Conservation (phyloP, 2,888 invertebrate species). For the Belgica antarctica region DNA sequence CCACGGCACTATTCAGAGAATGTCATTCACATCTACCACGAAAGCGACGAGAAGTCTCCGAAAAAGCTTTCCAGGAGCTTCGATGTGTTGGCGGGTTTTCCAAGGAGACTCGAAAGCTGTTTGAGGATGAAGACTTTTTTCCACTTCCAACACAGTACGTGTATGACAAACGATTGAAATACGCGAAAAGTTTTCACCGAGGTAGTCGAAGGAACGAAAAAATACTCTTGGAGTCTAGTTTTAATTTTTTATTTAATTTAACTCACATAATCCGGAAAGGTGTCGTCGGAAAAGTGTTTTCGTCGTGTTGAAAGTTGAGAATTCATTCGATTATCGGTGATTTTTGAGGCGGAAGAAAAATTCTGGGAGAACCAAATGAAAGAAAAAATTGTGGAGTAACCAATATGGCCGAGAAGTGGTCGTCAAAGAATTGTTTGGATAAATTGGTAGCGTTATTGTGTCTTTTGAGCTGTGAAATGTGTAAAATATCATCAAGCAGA, state of each 20-base stretch:
- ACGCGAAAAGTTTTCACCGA: conserved; percentile 37
- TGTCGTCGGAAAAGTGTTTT: conserved; percentile 19
- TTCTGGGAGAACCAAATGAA: conserved; percentile 52
- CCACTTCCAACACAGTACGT: conserved; percentile 32
- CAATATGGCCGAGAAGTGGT: conserved; percentile 57
- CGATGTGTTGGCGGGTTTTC: conserved; percentile 6
- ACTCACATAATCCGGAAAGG: conserved; percentile 19
- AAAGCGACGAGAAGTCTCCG: neutral
- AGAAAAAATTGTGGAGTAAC: conserved; percentile 55
- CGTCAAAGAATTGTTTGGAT: conserved; percentile 51
- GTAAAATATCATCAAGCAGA: neutral
- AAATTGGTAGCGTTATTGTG: conserved; percentile 50
- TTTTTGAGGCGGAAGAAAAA: conserved; percentile 18
- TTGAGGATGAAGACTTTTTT: conserved; percentile 21
- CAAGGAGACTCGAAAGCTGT: conserved; percentile 33
- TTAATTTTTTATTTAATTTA: conserved; percentile 42
- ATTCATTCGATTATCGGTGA: conserved; percentile 21
- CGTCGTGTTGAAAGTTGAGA: conserved; percentile 4
- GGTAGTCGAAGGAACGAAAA: conserved; percentile 10
- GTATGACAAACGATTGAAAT: conserved; percentile 37
- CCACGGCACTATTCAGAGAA: no score
- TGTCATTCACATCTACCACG: no score
- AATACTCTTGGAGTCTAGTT: conserved; percentile 34
- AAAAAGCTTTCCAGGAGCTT: conserved; percentile 16
- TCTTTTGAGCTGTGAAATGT: neutral